These are phyloP conservation scores for Balaeniceps rex DNA, from an alignment of 2,113 vertebrate species.

Conservation along the genomic window DNA sequence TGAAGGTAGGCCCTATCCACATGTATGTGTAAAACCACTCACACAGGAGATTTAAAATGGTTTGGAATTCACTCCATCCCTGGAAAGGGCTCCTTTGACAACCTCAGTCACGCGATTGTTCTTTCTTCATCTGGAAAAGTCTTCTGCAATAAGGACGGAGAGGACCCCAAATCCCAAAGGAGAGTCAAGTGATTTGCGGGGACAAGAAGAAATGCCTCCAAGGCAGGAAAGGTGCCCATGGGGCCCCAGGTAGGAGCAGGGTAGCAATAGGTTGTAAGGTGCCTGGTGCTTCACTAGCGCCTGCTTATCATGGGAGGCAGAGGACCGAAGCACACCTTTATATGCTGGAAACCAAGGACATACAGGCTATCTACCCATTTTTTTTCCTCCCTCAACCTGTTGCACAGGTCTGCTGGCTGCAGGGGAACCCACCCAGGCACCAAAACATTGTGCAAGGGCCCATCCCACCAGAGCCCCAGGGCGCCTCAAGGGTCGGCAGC, in stretches of 20 bases:
- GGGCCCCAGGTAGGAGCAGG: background rate
- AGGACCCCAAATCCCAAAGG: background rate
- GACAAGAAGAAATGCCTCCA: background rate
- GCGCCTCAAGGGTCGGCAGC: background rate
- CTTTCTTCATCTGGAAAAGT: background rate
- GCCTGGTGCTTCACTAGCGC: fast-evolving
- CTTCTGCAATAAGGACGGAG: background rate
- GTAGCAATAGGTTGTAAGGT: fast-evolving
- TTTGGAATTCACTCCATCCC: background rate
- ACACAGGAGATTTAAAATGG: fast-evolving
- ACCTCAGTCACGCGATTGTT: fast-evolving
- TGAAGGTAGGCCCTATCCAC: background rate
- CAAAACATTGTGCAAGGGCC: background rate
- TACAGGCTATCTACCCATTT: fast-evolving
- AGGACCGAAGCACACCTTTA: background rate
- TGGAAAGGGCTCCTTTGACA: background rate
- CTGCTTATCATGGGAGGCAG: fast-evolving
- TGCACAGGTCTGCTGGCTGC: fast-evolving
- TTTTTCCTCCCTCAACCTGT: background rate
- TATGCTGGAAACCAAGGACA: fast-evolving
- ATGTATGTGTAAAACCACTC: fast-evolving
- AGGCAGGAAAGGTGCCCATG: background rate
- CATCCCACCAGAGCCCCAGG: background rate
- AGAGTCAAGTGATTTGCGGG: background rate
- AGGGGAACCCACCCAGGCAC: background rate